Percentiles rank a stretch among this genome's conserved stretches.
phyloP scores from a whole-genome alignment of 1,140 invertebrate genomes.

The Dinoponera quadriceps region DNA sequence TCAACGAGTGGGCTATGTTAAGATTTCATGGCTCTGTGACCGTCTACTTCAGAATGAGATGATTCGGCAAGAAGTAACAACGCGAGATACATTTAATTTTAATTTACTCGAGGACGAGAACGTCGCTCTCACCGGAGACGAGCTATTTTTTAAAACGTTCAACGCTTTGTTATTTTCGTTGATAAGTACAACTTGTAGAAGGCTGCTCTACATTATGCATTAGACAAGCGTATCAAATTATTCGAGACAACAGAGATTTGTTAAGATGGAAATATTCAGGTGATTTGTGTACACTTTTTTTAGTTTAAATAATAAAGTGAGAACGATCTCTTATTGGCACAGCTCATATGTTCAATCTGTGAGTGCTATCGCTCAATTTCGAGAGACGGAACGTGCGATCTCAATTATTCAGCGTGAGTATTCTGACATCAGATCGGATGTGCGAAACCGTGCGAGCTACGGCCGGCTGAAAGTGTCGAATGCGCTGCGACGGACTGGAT shows the following conservation, averaged over 20 bases:
- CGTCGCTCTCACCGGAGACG: not conserved
- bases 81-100: slow-evolving; percentile 39
- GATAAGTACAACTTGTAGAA: no score
- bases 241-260: no score
- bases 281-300: no score
- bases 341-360: not conserved
- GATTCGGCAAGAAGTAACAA: slow-evolving; percentile 38
- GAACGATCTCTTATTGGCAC: no score
- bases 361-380: not conserved
- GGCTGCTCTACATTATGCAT: no score
- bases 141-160: slow-evolving; percentile 18
- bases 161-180: slow-evolving; percentile 1
- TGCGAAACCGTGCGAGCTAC: slow-evolving; percentile 4
- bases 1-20: slow-evolving; percentile 23
- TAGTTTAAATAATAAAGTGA: no score
- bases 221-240: no score
- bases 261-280: not conserved
- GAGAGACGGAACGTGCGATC: not conserved
- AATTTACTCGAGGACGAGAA: slow-evolving; percentile 19
- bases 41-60: slow-evolving; percentile 21
- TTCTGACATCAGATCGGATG: not conserved
- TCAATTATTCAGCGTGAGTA: slow-evolving; percentile 25
- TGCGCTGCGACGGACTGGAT: slow-evolving; percentile 10
- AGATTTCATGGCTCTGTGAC: slow-evolving; percentile 33
- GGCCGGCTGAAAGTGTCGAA: slow-evolving; percentile 11